Percentiles rank a stretch among this genome's conserved stretches.
These are phyloP conservation scores for Parascotia fuliginaria DNA, from an alignment of 2,888 invertebrate species.

Conservation along the genomic window DNA sequence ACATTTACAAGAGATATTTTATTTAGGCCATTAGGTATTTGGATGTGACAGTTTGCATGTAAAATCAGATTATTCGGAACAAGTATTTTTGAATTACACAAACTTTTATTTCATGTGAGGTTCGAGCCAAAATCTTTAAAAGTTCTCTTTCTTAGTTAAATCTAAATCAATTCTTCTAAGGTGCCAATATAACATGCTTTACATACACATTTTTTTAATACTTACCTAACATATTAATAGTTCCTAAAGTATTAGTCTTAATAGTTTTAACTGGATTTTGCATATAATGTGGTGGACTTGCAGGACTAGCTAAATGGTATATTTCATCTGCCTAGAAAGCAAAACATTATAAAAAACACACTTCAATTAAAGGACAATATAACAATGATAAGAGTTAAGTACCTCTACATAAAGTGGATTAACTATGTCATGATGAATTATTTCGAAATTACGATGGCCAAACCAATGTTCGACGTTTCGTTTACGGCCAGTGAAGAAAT, in stretches of 20 bases:
- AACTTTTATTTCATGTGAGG: too few relatives aligned
- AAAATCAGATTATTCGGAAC: too few relatives aligned
- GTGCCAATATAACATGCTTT: too few relatives aligned
- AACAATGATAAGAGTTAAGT: neutral
- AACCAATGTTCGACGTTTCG: conserved; percentile 99
- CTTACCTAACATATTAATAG: conserved; percentile 95
- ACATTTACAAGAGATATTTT: too few relatives aligned
- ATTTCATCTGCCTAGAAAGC: conserved; percentile 93
- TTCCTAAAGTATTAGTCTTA: conserved; percentile 99
- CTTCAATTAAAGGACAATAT: neutral
- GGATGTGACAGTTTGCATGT: too few relatives aligned
- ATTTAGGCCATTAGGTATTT: too few relatives aligned
- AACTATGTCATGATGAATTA: conserved; percentile 99
- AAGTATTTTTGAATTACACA: too few relatives aligned
- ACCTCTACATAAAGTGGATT: conserved; percentile 98
- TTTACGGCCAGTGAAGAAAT: conserved; percentile 99
- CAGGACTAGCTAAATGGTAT: conserved; percentile 99
- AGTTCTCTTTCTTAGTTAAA: too few relatives aligned
- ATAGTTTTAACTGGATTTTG: conserved; percentile 99
- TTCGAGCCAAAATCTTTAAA: too few relatives aligned
- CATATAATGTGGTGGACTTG: conserved; percentile 99
- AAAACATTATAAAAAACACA: neutral
- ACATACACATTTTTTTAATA: too few relatives aligned
- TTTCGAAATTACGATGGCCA: conserved; percentile 99
- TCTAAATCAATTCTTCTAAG: too few relatives aligned